These are phyloP conservation scores for Fragum whitleyi DNA, from an alignment of 2,888 invertebrate species.

Conservation along the genomic window DNA sequence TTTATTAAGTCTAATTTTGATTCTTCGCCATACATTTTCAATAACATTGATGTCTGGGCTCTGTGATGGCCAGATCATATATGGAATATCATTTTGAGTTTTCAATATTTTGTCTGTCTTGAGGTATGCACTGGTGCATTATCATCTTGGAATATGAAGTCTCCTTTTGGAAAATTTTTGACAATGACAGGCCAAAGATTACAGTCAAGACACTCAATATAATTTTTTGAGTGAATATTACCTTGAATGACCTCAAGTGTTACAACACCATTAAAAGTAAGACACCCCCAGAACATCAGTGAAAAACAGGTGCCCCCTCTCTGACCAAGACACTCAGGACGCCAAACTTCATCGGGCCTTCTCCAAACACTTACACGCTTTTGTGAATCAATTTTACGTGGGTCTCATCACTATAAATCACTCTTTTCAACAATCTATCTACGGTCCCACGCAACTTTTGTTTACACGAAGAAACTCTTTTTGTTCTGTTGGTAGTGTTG, in stretches of 20 bases:
- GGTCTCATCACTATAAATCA: too few relatives aligned
- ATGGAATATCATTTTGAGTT: conserved; percentile 31
- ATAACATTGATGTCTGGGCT: neutral
- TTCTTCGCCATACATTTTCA: conserved; percentile 7
- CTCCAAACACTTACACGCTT: neutral
- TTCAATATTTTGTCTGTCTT: neutral
- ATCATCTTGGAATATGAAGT: neutral
- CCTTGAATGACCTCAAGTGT: neutral
- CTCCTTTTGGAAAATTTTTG: neutral
- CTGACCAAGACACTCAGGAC: neutral
- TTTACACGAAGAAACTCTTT: too few relatives aligned
- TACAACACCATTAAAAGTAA: neutral
- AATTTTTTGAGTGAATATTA: neutral
- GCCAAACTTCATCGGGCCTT: neutral
- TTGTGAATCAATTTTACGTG: neutral
- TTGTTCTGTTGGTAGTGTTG: too few relatives aligned
- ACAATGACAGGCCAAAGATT: neutral
- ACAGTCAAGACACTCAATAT: conserved; percentile 5
- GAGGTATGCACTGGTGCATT: conserved; percentile 1
- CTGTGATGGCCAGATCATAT: neutral
- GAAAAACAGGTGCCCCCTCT: neutral
- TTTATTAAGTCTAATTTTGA: neutral
- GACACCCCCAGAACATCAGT: neutral
- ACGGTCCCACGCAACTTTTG: too few relatives aligned
- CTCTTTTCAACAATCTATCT: too few relatives aligned